Conservation (phyloP, 2,113 vertebrate species). For the Pterophyllum scalare region DNA sequence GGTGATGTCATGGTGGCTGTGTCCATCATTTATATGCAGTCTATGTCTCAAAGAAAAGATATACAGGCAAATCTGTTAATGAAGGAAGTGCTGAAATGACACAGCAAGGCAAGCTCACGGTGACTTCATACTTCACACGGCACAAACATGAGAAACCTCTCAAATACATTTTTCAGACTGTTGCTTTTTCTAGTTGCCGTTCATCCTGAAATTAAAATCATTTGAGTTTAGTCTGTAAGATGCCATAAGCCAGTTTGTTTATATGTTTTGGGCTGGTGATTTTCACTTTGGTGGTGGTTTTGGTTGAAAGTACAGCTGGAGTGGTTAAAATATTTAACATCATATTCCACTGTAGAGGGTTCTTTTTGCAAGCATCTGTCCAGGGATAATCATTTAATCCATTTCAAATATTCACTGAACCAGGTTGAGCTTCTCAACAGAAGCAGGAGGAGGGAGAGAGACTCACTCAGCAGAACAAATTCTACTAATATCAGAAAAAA, state of each 20-base stretch:
- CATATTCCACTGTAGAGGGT: slow-evolving; percentile 19
- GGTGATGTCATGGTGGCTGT: too few relatives aligned
- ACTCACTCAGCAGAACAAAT: slow-evolving; percentile 70
- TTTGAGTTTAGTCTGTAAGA: background rate
- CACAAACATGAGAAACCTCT: background rate
- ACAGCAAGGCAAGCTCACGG: background rate
- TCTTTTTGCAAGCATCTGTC: slow-evolving; percentile 37
- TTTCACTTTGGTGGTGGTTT: background rate
- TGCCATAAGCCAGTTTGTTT: background rate
- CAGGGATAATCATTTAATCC: slow-evolving; percentile 63
- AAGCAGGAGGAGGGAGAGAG: slow-evolving; percentile 9
- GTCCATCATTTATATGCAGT: background rate
- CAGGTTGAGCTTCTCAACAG: slow-evolving; percentile 59
- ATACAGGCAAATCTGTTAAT: background rate
- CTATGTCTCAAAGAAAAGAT: background rate
- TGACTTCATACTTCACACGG: background rate
- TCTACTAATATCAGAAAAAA: slow-evolving; percentile 61
- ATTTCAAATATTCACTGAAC: slow-evolving; percentile 61
- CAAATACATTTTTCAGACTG: background rate
- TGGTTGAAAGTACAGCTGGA: slow-evolving; percentile 11
- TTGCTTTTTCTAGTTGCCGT: background rate
- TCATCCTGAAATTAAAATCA: background rate
- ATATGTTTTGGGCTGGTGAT: background rate
- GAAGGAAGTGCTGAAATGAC: background rate
- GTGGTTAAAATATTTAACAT: slow-evolving; percentile 20